phyloP scores from a whole-genome alignment of 1,140 invertebrate species.

The Frieseomelitta varia region DNA sequence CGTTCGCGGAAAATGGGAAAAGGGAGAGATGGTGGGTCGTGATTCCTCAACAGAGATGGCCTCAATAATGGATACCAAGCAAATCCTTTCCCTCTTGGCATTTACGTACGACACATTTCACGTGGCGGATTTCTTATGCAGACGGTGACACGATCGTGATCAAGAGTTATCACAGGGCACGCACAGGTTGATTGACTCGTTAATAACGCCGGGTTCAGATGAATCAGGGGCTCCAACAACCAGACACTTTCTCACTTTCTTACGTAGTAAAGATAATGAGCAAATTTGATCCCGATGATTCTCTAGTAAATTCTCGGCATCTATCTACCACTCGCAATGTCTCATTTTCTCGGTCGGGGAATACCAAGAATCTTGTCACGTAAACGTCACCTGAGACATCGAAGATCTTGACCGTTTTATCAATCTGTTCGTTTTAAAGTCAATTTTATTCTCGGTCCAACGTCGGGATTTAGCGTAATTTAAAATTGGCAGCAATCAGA shows the following conservation, averaged over 20 bases:
- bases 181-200: not conserved
- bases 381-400: not conserved
- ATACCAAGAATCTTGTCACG: not conserved
- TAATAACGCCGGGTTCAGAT: not conserved
- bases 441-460: not conserved
- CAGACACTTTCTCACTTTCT: not conserved
- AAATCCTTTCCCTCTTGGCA: conserved; percentile 44
- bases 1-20: conserved; percentile 15
- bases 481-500: not conserved
- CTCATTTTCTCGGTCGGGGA: not conserved
- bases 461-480: not conserved
- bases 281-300: not conserved
- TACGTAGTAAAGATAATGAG: not conserved
- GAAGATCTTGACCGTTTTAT: not conserved
- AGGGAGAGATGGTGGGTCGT: not conserved
- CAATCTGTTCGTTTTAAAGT: not conserved
- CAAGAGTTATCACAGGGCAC: not conserved
- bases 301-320: no score
- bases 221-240: not conserved
- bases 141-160: not conserved
- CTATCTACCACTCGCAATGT: not conserved
- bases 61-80: not conserved
- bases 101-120: conserved; percentile 46
- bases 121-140: not conserved
- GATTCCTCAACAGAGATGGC: not conserved